Conservation (phyloP, 2,797 vertebrate species). For the Odontamblyopus lacepedii region DNA sequence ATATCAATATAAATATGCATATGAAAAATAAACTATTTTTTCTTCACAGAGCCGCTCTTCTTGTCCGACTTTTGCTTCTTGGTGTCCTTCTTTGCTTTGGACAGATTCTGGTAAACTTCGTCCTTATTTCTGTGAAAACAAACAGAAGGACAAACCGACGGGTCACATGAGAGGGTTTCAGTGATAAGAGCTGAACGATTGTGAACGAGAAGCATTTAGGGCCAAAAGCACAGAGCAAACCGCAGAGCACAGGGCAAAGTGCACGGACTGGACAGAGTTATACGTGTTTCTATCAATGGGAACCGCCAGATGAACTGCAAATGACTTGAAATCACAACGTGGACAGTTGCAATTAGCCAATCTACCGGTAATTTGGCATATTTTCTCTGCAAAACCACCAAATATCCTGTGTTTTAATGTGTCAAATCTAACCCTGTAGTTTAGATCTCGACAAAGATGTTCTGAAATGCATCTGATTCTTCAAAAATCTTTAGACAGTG, state of each 20-base stretch:
- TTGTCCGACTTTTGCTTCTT: slow-evolving; percentile 88
- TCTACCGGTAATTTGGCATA: too few relatives aligned
- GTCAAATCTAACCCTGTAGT: too few relatives aligned
- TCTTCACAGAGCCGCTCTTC: slow-evolving; percentile 84
- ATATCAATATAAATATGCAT: slow-evolving; percentile 53
- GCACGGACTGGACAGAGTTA: neutral
- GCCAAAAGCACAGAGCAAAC: neutral
- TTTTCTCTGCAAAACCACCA: too few relatives aligned
- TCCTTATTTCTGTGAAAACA: slow-evolving; percentile 82
- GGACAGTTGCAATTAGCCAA: neutral
- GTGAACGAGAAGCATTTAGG: slow-evolving; percentile 19
- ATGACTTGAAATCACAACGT: neutral
- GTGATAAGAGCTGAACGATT: slow-evolving; percentile 2
- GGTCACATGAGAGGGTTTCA: slow-evolving; percentile 20
- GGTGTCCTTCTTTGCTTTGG: slow-evolving; percentile 84
- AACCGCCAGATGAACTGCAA: neutral
- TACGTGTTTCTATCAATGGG: neutral
- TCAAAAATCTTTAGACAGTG: too few relatives aligned
- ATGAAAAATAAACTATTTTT: slow-evolving; percentile 79
- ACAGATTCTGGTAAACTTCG: slow-evolving; percentile 88
- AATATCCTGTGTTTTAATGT: too few relatives aligned
- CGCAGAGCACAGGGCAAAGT: slow-evolving; percentile 43
- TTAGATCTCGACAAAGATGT: too few relatives aligned
- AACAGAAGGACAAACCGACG: neutral
- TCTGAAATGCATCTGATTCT: too few relatives aligned